Conservation (phyloP, 2,888 invertebrate species). For the Creontiades dilutus region DNA sequence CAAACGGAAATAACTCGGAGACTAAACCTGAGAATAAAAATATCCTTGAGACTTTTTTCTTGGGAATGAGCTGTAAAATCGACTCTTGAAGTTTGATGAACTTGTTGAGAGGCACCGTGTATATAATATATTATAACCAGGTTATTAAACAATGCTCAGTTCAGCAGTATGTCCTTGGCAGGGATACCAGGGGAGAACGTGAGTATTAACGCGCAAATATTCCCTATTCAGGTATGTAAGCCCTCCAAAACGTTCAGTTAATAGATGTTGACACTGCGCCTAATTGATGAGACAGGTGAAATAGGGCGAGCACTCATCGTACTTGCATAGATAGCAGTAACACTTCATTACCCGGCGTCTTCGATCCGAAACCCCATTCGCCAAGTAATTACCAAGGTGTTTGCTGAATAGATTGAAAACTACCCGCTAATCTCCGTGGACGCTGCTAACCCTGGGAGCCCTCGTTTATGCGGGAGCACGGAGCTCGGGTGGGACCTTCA, state of each 20-base stretch:
- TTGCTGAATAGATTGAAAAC: slow-evolving; percentile 28
- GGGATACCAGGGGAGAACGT: too few relatives aligned
- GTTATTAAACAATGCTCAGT: too few relatives aligned
- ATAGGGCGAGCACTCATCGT: neutral
- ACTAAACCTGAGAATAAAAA: too few relatives aligned
- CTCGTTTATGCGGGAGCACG: neutral
- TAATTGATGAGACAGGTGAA: slow-evolving; percentile 30
- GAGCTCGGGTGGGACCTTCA: neutral
- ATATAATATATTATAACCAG: too few relatives aligned
- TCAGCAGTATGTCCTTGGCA: too few relatives aligned
- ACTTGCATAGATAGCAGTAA: slow-evolving; percentile 10
- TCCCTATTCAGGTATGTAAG: too few relatives aligned
- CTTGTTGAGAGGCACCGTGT: too few relatives aligned
- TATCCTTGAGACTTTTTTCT: too few relatives aligned
- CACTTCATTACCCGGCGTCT: neutral
- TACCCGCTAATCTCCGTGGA: neutral
- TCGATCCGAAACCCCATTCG: neutral
- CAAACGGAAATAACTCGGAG: too few relatives aligned
- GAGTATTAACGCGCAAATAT: too few relatives aligned
- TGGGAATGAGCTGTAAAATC: too few relatives aligned
- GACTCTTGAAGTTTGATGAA: too few relatives aligned
- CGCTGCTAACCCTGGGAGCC: neutral
- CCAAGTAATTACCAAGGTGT: neutral
- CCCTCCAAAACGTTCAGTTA: neutral
- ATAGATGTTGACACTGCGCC: neutral